Evolutionary conservation across 1,140 invertebrate species (phyloP), one percentile per base, ranked within the genome.

Genomic region (Homarus americanus): DNA sequence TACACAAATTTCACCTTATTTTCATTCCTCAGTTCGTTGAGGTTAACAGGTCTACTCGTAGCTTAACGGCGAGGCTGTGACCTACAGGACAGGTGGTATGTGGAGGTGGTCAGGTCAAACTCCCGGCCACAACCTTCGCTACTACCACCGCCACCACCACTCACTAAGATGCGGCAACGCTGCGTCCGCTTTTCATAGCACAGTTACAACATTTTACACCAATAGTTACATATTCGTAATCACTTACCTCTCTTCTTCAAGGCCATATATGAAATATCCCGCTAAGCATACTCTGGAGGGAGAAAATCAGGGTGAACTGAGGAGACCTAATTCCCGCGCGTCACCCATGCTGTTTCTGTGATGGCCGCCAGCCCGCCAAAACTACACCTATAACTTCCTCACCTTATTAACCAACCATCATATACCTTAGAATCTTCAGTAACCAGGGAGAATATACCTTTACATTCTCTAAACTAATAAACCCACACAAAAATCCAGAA

Each of bases 301-400:
- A 44, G 28, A 17, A 76, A 44, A 32, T 53, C 28, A 49, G 4
- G 78, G 40, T 15, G 20, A 53, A 80, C 10, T 20, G 2, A 53
- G 7, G 38, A 28, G 38, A n/a, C 28, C 78, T 4, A 41, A 80
- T 41, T 80, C 78, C 41, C 78, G 87, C 80, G 87, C 87, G 87
- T 83, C 79, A 58, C 80, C 87, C 87, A 90, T 90, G 87, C 87
- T 90, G 87, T 69, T 80, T 32, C 80, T 38, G 87, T 73, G 87
- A 90, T 90, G 87, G 87, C 87, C 79, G 87, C 87, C 87, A 90
- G 87, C 87, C 87, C 87, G 87, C 87, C 87, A 90, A 90, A 90
- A 90, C 87, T 90, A 32, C 69, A 36, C 4, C 87, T 49, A 34
- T 28, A 32, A 49, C 69, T 90, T 90, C 79, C 66, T 44, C 79